These are phyloP conservation scores for Marronus borbonicus DNA, from an alignment of 2,888 invertebrate species.

Conservation along the genomic window DNA sequence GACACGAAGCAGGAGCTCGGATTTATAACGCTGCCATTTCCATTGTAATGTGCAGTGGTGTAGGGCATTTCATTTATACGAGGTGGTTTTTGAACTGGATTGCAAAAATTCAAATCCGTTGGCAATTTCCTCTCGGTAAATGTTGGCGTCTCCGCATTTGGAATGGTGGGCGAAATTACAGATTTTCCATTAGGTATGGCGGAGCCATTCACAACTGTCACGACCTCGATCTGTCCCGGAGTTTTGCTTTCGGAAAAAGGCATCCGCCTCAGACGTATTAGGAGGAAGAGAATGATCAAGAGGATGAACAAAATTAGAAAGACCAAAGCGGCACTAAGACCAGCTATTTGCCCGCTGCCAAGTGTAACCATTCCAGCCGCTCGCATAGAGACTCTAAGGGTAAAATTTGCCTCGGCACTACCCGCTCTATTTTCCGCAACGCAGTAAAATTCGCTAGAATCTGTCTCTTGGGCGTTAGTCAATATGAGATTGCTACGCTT, in stretches of 20 bases:
- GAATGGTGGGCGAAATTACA: conserved; percentile 70
- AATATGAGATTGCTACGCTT: conserved; percentile 84
- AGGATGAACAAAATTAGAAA: conserved; percentile 84
- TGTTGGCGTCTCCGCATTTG: conserved; percentile 72
- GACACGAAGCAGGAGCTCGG: conserved; percentile 81
- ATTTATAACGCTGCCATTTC: conserved; percentile 77
- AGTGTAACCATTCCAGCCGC: conserved; percentile 86
- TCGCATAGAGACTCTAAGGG: conserved; percentile 84
- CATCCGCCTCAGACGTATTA: conserved; percentile 82
- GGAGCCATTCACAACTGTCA: conserved; percentile 75
- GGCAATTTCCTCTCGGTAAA: conserved; percentile 68
- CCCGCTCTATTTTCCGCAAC: conserved; percentile 93
- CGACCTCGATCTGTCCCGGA: conserved; percentile 82
- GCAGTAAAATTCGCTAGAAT: conserved; percentile 89
- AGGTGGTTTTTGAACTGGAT: conserved; percentile 83
- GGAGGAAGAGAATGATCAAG: conserved; percentile 80
- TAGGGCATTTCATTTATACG: conserved; percentile 80
- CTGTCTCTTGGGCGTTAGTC: conserved; percentile 87
- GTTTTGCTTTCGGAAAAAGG: conserved; percentile 84
- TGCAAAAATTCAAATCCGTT: conserved; percentile 71
- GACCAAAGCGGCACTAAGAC: conserved; percentile 86
- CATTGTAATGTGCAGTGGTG: conserved; percentile 80
- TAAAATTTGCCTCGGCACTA: conserved; percentile 90
- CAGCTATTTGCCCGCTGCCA: conserved; percentile 89
- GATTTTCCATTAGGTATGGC: conserved; percentile 72